Evolutionary conservation across 2,113 vertebrate species (phyloP).

Genomic region (Nipponia nippon): DNA sequence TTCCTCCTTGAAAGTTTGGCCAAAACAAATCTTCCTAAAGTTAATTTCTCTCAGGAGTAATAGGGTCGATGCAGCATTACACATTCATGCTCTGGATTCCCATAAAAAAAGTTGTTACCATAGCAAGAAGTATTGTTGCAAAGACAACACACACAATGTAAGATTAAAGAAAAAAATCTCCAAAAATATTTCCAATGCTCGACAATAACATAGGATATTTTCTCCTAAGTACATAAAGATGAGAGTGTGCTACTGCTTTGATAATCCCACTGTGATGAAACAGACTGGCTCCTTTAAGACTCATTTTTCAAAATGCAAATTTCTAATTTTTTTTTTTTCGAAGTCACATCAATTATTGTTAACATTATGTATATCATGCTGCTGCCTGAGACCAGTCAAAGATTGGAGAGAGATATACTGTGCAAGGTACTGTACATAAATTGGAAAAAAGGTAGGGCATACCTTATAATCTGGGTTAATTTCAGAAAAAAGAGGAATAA

Average conservation of each 20-base stretch:
- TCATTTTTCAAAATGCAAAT: neutral
- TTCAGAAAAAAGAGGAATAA: neutral
- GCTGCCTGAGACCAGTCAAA: neutral
- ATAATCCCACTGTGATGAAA: neutral
- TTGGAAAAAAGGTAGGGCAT: neutral
- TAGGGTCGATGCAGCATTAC: neutral
- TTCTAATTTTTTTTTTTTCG: neutral
- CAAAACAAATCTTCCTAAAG: constrained; percentile 18
- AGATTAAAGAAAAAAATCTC: neutral
- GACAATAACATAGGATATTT: neutral
- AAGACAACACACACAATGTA: constrained; percentile 2
- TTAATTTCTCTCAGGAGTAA: constrained; percentile 43
- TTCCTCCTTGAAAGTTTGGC: constrained; percentile 28
- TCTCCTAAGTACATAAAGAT: neutral
- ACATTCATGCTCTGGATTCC: constrained; percentile 12
- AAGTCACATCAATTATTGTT: neutral
- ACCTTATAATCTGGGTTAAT: neutral
- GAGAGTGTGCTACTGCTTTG: neutral
- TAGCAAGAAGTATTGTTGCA: constrained; percentile 51
- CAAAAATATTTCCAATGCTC: neutral
- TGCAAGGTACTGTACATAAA: neutral
- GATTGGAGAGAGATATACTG: neutral
- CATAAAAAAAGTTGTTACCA: constrained; percentile 49
- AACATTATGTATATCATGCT: neutral
- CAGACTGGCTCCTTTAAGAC: neutral